Evolutionary conservation across 2,888 invertebrate genomes (phyloP), one percentile per base, ranked within the genome.

Genomic region (Heliconius erato): DNA sequence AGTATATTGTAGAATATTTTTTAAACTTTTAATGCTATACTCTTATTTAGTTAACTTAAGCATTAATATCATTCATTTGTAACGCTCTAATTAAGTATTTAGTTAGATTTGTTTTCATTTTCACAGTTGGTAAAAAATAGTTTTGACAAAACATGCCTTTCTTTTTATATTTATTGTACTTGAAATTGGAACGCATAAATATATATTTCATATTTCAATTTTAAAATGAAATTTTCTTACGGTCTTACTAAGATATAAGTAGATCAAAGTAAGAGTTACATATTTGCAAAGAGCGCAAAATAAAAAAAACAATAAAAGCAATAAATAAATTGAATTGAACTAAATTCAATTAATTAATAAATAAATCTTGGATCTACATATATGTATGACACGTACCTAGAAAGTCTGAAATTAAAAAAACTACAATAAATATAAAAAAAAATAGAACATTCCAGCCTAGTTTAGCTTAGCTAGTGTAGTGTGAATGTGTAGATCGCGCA

Each of bases 401-500:
- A 23, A 11, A 1, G 19, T 32, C 3, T 32, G 2, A 23, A 9
- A 3, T 68, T 35, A 9, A 23, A 28, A 69, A 35, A 35, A 32
- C 40, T 44, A 67, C 40, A 32, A 44, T 65, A 26, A 26, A 35
- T 35, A 77, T 59, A 63, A 16, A 32, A 40, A 28, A 35, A 3
- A 40, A 35, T 9, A 35, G 9, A 35, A 26, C 26, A 19, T 65
- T 78, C 28, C 67, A 78, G 63, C 9, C 14, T 79, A 79, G 59
- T 76, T 65, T 40, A 35, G 80, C 59, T 74, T 78, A 54, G 79
- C 44, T 78, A 77, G 59, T 88, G 83, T 87, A 88, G 85, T 89
- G 87, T 88, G 85, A 83, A 72, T 93, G 86, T 84, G 54, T 94
- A 96, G 96, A 92, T 96, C 96, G 82, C 93, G 96, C 79, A 96